phyloP scores from a whole-genome alignment of 2,797 vertebrate genomes.

The Notolabrus celidotus region DNA sequence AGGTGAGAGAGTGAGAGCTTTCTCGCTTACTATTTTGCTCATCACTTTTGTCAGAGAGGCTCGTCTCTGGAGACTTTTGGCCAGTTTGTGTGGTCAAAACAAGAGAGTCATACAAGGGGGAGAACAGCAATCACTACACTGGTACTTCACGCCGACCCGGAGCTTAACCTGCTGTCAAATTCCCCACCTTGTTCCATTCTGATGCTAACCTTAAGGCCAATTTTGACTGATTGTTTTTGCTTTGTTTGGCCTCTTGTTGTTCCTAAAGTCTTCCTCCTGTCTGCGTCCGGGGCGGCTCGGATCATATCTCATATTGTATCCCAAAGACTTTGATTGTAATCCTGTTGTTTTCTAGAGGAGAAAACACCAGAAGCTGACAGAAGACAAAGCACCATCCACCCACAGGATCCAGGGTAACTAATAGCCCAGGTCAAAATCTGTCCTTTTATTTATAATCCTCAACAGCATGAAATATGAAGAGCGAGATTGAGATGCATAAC shows the following conservation, averaged over 20 bases:
- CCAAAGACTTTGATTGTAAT: constrained; percentile 68
- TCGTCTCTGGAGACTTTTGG: constrained; percentile 62
- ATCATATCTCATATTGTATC: constrained; percentile 68
- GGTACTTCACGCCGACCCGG: constrained; percentile 61
- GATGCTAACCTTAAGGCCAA: constrained; percentile 57
- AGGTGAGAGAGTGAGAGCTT: constrained; percentile 68
- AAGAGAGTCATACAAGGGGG: constrained; percentile 54
- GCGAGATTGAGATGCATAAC: constrained; percentile 85
- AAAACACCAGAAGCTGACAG: constrained; percentile 70
- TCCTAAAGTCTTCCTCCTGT: constrained; percentile 38
- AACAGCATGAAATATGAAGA: constrained; percentile 85
- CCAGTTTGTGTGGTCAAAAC: constrained; percentile 76
- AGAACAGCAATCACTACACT: constrained; percentile 56
- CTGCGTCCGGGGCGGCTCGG: constrained; percentile 42
- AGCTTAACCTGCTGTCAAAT: constrained; percentile 72
- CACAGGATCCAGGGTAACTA: constrained; percentile 83
- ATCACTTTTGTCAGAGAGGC: constrained; percentile 64
- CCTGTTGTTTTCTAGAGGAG: constrained; percentile 66
- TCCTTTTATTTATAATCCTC: constrained; percentile 86
- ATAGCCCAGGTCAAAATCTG: constrained; percentile 83
- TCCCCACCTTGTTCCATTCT: constrained; percentile 34
- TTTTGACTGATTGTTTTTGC: constrained; percentile 70
- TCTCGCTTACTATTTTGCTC: constrained; percentile 68
- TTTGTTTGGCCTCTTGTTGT: constrained; percentile 59
- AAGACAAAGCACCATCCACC: constrained; percentile 79